Evolutionary conservation across 2,888 invertebrate species (phyloP).

Genomic region (Cantharis flavilabris): DNA sequence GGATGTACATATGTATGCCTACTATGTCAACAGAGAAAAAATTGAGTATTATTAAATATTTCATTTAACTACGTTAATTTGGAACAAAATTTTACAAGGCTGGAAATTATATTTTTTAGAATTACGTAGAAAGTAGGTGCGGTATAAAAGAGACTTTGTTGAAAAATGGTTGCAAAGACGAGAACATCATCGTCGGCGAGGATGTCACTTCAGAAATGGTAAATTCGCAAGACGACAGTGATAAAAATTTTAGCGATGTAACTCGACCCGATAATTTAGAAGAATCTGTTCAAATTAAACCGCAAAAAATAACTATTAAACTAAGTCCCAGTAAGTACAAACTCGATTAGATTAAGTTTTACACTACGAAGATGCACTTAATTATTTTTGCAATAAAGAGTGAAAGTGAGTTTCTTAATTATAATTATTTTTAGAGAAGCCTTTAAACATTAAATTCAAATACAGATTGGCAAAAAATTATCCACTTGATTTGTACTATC

Average conservation of each 20-base stretch:
- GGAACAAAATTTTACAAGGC: not conserved
- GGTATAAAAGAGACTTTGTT: conserved; percentile 12
- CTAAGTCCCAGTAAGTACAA: conserved; percentile 64
- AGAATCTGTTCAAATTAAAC: conserved; percentile 67
- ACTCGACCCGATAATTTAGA: conserved; percentile 58
- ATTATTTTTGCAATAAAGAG: too few species aligned
- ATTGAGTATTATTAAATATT: not conserved
- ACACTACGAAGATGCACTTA: too few species aligned
- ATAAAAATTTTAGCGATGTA: conserved; percentile 43
- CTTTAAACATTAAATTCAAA: conserved; percentile 64
- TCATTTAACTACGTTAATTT: too few species aligned
- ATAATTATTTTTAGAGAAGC: conserved; percentile 57
- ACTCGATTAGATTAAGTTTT: not conserved
- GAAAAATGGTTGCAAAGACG: conserved; percentile 11
- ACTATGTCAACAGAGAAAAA: not conserved
- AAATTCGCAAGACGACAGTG: not conserved
- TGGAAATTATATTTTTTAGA: conserved; percentile 5
- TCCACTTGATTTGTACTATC: conserved; percentile 84
- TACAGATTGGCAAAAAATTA: conserved; percentile 83
- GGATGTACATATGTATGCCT: not conserved
- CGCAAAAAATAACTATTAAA: conserved; percentile 64
- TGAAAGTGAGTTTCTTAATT: not conserved
- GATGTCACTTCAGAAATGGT: conserved; percentile 3
- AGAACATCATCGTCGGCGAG: conserved; percentile 5
- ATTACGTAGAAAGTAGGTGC: conserved; percentile 26